These are phyloP conservation scores for Podarcis raffonei DNA, from an alignment of 2,113 vertebrate genomes.

Conservation along the genomic window DNA sequence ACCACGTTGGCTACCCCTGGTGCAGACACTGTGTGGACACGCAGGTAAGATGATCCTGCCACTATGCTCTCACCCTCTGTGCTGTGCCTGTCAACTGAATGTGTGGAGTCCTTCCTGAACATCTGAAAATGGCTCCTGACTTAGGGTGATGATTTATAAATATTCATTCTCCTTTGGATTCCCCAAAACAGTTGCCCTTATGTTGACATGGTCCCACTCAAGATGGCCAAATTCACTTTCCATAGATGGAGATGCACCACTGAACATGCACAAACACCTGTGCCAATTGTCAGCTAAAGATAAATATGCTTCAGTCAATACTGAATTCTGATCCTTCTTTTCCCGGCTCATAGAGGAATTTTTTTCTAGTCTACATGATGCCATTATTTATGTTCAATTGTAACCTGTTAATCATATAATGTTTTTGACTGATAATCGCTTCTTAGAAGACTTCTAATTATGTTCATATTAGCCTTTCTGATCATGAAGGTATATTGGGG, in stretches of 20 bases:
- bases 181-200: too few relatives aligned
- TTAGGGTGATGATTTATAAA: too few relatives aligned
- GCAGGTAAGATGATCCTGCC: too few relatives aligned
- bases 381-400: conserved; percentile 47
- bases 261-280: not conserved
- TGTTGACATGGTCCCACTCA: not conserved
- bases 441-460: conserved; percentile 41
- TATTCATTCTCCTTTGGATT: too few relatives aligned
- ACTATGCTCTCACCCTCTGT: too few relatives aligned
- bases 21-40: too few relatives aligned
- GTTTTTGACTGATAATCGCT: conserved; percentile 1
- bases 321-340: not conserved
- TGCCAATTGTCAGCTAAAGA: not conserved
- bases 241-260: not conserved
- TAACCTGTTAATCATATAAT: conserved; percentile 8
- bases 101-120: too few relatives aligned
- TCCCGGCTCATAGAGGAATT: not conserved
- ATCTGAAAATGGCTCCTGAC: too few relatives aligned
- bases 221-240: not conserved
- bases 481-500: conserved; percentile 43
- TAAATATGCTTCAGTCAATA: not conserved
- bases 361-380: not conserved
- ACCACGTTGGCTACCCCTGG: too few relatives aligned
- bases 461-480: conserved; percentile 45
- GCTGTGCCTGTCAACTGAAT: too few relatives aligned